A percentile compares a stretch with the other conserved stretches of the same genome.
Conservation (phyloP, 1,140 invertebrate genomes). For the Spodoptera litura region DNA sequence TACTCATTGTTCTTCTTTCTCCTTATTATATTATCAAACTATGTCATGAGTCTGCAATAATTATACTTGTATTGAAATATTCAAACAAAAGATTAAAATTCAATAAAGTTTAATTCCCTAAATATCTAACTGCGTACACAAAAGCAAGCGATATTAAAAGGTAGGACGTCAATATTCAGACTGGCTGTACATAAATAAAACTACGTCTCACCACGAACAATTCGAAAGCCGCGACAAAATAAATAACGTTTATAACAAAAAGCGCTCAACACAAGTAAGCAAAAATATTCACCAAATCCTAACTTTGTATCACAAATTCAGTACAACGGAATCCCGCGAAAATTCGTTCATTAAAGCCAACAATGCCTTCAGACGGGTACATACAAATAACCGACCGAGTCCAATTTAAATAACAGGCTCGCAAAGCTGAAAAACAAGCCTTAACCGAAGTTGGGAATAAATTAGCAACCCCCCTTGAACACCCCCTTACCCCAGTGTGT, state of each 20-base stretch:
- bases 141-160: too few relatives aligned
- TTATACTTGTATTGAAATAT: too few relatives aligned
- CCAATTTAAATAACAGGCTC: slow-evolving; percentile 85
- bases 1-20: too few relatives aligned
- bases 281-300: slow-evolving; percentile 48
- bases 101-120: too few relatives aligned
- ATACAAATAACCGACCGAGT: slow-evolving; percentile 83
- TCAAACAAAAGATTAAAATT: too few relatives aligned
- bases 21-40: too few relatives aligned
- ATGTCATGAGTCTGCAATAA: too few relatives aligned
- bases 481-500: slow-evolving; percentile 81
- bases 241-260: slow-evolving; percentile 17
- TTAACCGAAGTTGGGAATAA: slow-evolving; percentile 85
- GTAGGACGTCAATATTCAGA: too few relatives aligned
- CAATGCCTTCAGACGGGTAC: slow-evolving; percentile 78
- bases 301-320: slow-evolving; percentile 47
- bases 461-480: slow-evolving; percentile 77
- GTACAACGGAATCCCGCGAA: slow-evolving; percentile 49
- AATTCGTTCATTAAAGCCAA: slow-evolving; percentile 82
- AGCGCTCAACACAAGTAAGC: slow-evolving; percentile 43
- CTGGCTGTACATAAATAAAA: neutral
- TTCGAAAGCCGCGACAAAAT: slow-evolving; percentile 27
- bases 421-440: slow-evolving; percentile 86
- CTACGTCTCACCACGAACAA: slow-evolving; percentile 3
- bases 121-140: too few relatives aligned